Base-by-base conservation (phyloP, 92 coral and sea anemone genomes). In the Epizoanthus rinbou region DNA sequence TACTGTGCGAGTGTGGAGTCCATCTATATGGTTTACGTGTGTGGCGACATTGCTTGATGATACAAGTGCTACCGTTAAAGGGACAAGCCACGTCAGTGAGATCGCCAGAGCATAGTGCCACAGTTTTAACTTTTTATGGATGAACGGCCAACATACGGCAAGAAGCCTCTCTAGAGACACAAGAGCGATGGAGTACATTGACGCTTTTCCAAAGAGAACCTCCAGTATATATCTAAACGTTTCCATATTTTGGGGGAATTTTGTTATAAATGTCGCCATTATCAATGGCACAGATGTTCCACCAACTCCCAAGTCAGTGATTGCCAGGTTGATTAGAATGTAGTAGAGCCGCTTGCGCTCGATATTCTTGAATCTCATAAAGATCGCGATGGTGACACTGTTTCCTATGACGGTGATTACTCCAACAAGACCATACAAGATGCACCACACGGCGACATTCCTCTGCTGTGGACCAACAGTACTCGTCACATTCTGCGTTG, bases 321-420 rank as follows among this genome's bases (percentile, higher is more conserved):
- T 37, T 21, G 79, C 64, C 31, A 73, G 62, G 79, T 73, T 73
- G 45, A 73, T 73, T 18, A 73, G 62, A 21, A 73, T 14, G 33
- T 22, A 73, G 64, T 73, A 62, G 0, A 73, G 43, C 19, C 54
- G 52, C 43, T 73, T 73, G 3, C 79, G 79, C 19, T 73, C 62
- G 54, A 73, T 50, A 21, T 73, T 53, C 39, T 16, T 73, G 43
- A 37, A 37, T 50, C 59, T 73, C 43, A 19, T 50, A 43, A 73
- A 73, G 18, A 73, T 62, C 8, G 79, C 79, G 59, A 73, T 73
- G 45, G 79, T 73, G 35, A 73, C n/a, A 25, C 79, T 73, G 63
- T 73, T 73, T 13, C 79, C 79, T 6, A 73, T 7, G 39, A 73
- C 54, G 13, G 79, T 16, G 22, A 45, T 50, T 10, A 50, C 15